These are phyloP conservation scores for Eueides isabella DNA, from an alignment of 1,140 invertebrate genomes.

Conservation along the genomic window DNA sequence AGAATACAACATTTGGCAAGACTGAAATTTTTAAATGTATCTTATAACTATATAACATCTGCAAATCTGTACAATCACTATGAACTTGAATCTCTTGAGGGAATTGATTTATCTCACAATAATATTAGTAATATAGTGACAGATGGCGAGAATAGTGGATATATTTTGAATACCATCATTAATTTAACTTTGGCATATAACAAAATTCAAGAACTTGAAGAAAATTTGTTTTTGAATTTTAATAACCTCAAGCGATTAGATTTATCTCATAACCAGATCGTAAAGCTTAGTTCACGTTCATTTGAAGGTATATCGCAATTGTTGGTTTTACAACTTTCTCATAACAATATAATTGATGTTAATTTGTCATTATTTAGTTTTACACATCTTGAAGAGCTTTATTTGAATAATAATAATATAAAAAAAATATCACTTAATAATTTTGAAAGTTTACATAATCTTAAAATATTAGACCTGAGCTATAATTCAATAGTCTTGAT, in stretches of 20 bases:
- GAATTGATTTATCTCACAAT: slow-evolving; percentile 58
- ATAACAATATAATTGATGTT: slow-evolving; percentile 51
- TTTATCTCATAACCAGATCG: slow-evolving; percentile 56
- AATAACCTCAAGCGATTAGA: slow-evolving; percentile 46
- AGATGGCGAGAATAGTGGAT: slow-evolving; percentile 7
- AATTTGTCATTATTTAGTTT: slow-evolving; percentile 54
- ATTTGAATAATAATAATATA: slow-evolving; percentile 53
- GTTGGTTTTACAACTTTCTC: slow-evolving; percentile 42
- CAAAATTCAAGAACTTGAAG: slow-evolving; percentile 45
- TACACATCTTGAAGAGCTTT: slow-evolving; percentile 41
- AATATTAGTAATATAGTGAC: slow-evolving; percentile 39
- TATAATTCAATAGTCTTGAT: slow-evolving; percentile 48
- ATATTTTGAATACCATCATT: slow-evolving; percentile 36
- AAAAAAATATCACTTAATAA: slow-evolving; percentile 37
- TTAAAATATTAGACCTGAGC: slow-evolving; percentile 49
- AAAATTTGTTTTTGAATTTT: slow-evolving; percentile 45
- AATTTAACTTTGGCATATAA: slow-evolving; percentile 54
- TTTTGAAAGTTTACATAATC: slow-evolving; percentile 45
- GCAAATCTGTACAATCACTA: slow-evolving; percentile 43
- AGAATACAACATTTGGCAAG: slow-evolving; percentile 37
- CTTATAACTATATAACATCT: slow-evolving; percentile 43
- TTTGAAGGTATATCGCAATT: slow-evolving; percentile 55
- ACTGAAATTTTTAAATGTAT: slow-evolving; percentile 47
- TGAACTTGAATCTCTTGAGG: slow-evolving; percentile 34
- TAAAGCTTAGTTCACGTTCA: slow-evolving; percentile 34